These are phyloP conservation scores for Trematomus loennbergii DNA, from an alignment of 2,113 vertebrate genomes.

Conservation along the genomic window DNA sequence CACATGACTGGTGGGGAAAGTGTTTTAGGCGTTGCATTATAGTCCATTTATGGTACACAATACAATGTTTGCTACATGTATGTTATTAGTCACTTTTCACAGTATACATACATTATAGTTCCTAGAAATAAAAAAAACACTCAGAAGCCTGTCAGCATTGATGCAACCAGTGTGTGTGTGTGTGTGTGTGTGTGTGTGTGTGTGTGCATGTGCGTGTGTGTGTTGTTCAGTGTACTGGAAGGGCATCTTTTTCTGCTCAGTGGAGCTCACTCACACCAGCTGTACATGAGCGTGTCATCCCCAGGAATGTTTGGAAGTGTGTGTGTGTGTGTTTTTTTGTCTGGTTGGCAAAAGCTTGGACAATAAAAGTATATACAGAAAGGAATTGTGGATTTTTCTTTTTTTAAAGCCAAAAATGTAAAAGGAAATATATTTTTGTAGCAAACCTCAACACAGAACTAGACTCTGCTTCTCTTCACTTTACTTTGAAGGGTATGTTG, in stretches of 20 bases:
- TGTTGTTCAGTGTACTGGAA: constrained; percentile 50
- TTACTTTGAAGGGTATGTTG: not conserved
- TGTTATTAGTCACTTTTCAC: not conserved
- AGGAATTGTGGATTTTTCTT: not conserved
- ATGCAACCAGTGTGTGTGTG: constrained; percentile 36
- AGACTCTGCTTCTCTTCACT: not conserved
- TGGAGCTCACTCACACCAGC: constrained; percentile 72
- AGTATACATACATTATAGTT: not conserved
- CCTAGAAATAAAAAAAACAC: constrained; percentile 6
- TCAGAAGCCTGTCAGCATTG: constrained; percentile 6
- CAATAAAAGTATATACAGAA: not conserved
- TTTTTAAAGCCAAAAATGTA: no score
- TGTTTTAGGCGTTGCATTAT: not conserved
- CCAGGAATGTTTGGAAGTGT: constrained; percentile 27
- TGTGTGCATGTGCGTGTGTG: constrained; percentile 36
- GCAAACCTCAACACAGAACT: not conserved
- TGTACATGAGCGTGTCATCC: constrained; percentile 56
- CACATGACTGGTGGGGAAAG: not conserved
- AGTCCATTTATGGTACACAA: not conserved
- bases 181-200: constrained; percentile 25
- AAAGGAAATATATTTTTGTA: constrained; percentile 5
- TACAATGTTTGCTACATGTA: not conserved
- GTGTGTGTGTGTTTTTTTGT: not conserved
- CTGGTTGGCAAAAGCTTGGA: not conserved
- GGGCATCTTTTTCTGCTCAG: constrained; percentile 69